phyloP scores from a whole-genome alignment of 2,113 vertebrate species.

The Oreochromis aureus region DNA sequence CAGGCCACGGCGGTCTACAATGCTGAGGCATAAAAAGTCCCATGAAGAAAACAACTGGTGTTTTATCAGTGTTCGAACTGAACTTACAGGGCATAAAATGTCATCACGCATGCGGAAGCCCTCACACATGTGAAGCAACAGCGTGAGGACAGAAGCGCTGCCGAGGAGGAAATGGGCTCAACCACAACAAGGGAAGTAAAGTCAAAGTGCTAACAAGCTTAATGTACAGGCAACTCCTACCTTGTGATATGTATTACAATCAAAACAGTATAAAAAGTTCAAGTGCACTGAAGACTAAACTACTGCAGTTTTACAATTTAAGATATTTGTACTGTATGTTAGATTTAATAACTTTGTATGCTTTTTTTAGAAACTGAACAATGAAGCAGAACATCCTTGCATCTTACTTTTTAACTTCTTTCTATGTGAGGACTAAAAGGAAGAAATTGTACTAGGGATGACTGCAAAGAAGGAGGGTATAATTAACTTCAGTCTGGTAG shows the following conservation, averaged over 20 bases:
- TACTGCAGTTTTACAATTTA: neutral
- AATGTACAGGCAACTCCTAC: neutral
- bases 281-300: neutral
- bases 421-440: neutral
- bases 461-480: neutral
- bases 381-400: neutral
- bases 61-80: neutral
- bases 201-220: neutral
- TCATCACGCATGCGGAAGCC: conserved; percentile 15
- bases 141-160: neutral
- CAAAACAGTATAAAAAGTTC: neutral
- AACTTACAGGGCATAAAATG: neutral
- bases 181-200: conserved; percentile 46
- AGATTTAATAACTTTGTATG: neutral
- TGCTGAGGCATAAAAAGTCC: neutral
- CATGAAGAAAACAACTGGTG: neutral
- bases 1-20: neutral
- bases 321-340: neutral
- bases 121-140: conserved; percentile 13
- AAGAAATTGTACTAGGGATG: neutral
- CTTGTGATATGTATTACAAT: neutral
- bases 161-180: conserved; percentile 14
- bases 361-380: neutral
- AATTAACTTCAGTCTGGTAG: neutral
- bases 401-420: neutral